These are phyloP conservation scores for Ibycter americanus DNA, from an alignment of 2,797 vertebrate species.

Conservation along the genomic window DNA sequence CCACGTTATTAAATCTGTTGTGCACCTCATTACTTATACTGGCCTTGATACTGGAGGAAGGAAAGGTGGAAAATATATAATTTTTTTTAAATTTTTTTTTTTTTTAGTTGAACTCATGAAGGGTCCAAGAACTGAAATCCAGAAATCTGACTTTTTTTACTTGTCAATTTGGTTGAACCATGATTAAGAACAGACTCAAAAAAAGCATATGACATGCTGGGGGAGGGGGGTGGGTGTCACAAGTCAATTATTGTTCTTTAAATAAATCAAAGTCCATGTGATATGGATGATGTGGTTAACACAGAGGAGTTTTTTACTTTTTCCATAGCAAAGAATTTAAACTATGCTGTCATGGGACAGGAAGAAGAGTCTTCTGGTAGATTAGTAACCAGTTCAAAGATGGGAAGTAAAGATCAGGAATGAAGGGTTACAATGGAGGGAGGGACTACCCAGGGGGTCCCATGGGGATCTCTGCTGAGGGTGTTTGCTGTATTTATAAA, in stretches of 20 bases:
- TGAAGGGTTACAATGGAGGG: neutral
- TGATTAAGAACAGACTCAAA: neutral
- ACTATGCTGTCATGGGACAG: neutral
- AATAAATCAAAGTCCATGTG: constrained; percentile 26
- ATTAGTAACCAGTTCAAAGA: constrained; percentile 19
- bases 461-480: neutral
- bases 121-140: neutral
- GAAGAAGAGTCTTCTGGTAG: neutral
- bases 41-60: neutral
- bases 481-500: neutral
- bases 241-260: neutral
- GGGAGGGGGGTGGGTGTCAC: neutral
- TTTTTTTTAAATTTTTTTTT: neutral
- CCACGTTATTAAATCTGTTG: neutral
- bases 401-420: neutral
- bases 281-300: neutral
- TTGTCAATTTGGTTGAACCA: neutral
- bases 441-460: neutral
- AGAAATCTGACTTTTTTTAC: neutral
- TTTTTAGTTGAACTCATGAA: neutral
- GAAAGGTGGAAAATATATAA: neutral
- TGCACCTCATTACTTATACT: neutral
- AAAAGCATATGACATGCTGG: neutral
- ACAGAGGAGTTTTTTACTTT: neutral
- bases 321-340: neutral